Evolutionary conservation across 2,888 invertebrate species (phyloP), one percentile per base, ranked within the genome.

Genomic region (Tubulanus polymorphus): DNA sequence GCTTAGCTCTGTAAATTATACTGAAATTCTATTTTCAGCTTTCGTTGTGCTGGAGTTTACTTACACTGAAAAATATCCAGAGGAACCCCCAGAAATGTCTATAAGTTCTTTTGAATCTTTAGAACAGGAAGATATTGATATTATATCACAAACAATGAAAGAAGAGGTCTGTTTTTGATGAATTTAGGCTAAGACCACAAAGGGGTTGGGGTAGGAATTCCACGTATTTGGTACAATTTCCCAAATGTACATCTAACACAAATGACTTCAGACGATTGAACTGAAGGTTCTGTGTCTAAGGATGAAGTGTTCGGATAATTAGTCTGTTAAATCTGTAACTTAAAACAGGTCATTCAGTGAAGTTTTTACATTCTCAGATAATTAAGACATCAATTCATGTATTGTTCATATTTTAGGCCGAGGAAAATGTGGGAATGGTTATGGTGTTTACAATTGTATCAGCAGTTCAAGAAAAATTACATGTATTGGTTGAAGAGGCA

Each of bases 391-490:
- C 15, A 12, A 15, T 15, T 15, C 35, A 32, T 51, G n/a, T 51
- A 8, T 20, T 28, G 10, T 23, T n/a, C 18, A 8, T 54, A 18
- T 45, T 53, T 1, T 62, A 75, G 87, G 90, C 88, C 55, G 83
- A 87, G 62, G 92, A 93, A 74, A 95, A 93, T 81, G 74, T 96
- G 52, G 97, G 97, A 1, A 95, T 93, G 90, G 96, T 93, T 35
- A 95, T 97, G 94, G 86, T 96, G 41, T 97, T 96, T 77, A 93
- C 93, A 26, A 79, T 97, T 68, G 94, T 96, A 10, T 92, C 93
- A 37, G 87, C 90, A 25, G 90, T 92, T 2, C 91, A 93, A 74
- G 95, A 96, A 79, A 92, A 92, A 89, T 82, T 96, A 1, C 92
- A 65, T 8, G 63, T 67, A 37, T 56, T 88, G 68, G 90, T 89